Evolutionary conservation across 1,140 invertebrate genomes (phyloP).

Genomic region (Calliphora vicina): DNA sequence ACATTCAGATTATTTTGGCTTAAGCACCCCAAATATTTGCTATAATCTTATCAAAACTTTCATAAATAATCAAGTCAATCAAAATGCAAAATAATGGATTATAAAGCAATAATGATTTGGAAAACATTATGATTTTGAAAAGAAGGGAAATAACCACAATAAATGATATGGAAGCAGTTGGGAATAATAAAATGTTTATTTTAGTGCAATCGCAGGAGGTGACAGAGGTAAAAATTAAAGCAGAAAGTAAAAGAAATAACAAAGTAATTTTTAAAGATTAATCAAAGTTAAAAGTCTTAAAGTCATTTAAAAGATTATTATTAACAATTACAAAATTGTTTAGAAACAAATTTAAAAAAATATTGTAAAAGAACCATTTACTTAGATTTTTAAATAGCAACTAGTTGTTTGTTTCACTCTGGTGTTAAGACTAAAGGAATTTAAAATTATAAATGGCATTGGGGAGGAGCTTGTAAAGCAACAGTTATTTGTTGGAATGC

Average conservation of each 20-base stretch:
- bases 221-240: no score
- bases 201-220: no score
- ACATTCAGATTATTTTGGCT: background rate
- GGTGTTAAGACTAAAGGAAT: background rate
- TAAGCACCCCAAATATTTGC: background rate
- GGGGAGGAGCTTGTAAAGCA: background rate
- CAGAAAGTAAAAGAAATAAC: background rate
- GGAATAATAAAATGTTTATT: no score
- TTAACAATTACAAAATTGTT: background rate
- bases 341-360: background rate
- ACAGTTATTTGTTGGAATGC: background rate
- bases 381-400: background rate
- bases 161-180: background rate
- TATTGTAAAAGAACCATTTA: no score
- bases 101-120: background rate
- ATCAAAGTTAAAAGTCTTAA: slow-evolving; percentile 14
- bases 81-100: slow-evolving; percentile 15
- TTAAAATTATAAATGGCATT: background rate
- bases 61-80: slow-evolving; percentile 11
- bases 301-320: background rate
- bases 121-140: background rate
- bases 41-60: background rate
- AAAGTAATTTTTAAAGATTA: background rate
- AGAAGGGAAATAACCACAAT: background rate
- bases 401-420: background rate